Base-by-base conservation (phyloP, 2,113 vertebrate genomes). In the Oenanthe oenanthe region DNA sequence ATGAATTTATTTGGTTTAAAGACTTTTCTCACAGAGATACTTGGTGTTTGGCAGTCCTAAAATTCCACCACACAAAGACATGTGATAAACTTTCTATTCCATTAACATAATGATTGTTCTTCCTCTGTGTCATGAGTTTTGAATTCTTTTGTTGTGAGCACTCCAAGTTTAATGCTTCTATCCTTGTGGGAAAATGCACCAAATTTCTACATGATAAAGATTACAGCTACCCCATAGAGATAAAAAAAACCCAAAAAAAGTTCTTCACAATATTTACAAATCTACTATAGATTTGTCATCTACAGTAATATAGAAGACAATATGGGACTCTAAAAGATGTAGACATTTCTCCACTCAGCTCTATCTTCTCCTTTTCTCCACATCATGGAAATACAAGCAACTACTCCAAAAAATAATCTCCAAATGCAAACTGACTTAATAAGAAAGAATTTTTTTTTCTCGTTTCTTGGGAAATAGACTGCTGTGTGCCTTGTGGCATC, bases 111-210 rank as follows among this genome's bases (percentile, higher is more conserved):
- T 56, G 62, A 89, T 43, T 65, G 12, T 56, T 80, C 80, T 88
- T 88, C 29, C 15, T 81, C 36, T 87, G 13, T 34, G 22, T 80
- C n/a, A 58, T 17, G 17, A 25, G 14, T 94, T 89, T 92, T 68
- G 57, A 61, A 88, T 77, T 83, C 24, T 91, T 94, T 91, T 53
- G n/a, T 50, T 85, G 12, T 74, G 48, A 85, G 25, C 68, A 75
- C 22, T 73, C 20, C 68, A 34, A 77, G 18, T 10, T 24, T 81
- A 80, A 72, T 74, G 17, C 4, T 83, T 84, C 32, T 73, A 66
- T 60, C 13, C 12, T 74, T 93, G 40, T 83, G 75, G 56, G 70
- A 91, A 93, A 96, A 19, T 38, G 20, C 3, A 51, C 6, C 40
- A 26, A 45, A 5, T 92, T 78, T 87, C 5, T 3, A 28, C 26